Base-by-base conservation (phyloP, 2,888 invertebrate species). In the Chrysolina americana region DNA sequence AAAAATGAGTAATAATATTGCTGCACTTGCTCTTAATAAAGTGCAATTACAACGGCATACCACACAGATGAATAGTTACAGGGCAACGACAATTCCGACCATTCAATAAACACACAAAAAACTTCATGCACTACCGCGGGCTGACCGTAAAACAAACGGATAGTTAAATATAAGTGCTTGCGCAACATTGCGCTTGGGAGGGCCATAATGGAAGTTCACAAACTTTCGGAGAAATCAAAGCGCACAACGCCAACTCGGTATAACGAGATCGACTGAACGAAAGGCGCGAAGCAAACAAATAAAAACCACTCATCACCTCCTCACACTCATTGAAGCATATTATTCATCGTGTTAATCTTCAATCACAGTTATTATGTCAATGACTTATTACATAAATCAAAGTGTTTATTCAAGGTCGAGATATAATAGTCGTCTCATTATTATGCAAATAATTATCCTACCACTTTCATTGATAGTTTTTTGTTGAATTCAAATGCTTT, bases 321-420 rank as follows among this genome's bases (percentile, higher is more conserved):
- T 53, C 59, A 59, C 36, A n/a, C 59, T 59, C 59, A 59, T 59
- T 59, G 59, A 59, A 59, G 59, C 36, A 28, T 59, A 59, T 59
- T 59, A 59, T 59, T 59, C 59, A 59, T 59, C 59, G 17, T 59
- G 59, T 23, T 59, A 59, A 59, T 59, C 59, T 59, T 36, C n/a
- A 59, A 59, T 59, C 59, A 50, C 65, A 63, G 72, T 72, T 59
- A 63, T 68, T 68, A 62, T 73, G 72, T 73, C 72, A 53, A 63
- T 73, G 72, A 73, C 72, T 73, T 50, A 68, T 73, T 73, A 73
- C 68, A 68, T 73, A 73, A 73, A 68, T 68, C 72, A 68, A 47
- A 66, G 64, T 73, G 64, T 73, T 68, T 73, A 73, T 68, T 68
- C 72, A 73, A 73, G 72, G 72, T 73, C 72, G 72, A 68, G 53